Evolutionary conservation across 2,113 vertebrate species (phyloP).

Genomic region (Rhabdomys dilectus): DNA sequence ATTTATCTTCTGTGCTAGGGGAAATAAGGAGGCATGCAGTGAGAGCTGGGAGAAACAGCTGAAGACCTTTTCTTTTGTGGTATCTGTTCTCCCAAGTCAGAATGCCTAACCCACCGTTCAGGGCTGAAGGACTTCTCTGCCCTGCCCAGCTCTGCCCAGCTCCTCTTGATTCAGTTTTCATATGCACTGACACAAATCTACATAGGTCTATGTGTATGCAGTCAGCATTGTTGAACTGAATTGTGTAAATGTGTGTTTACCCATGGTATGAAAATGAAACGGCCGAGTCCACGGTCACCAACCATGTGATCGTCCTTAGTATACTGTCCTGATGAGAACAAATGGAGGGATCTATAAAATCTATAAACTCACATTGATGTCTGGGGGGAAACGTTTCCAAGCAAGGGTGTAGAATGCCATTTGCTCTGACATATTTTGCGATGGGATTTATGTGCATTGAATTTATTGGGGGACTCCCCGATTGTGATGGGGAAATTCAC

Average conservation of each 20-base stretch:
- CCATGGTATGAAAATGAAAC: background rate
- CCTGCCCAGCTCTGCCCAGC: background rate
- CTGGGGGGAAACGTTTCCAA: constrained; percentile 48
- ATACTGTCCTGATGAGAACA: constrained; percentile 35
- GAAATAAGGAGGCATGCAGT: background rate
- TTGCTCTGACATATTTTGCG: constrained; percentile 36
- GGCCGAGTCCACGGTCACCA: background rate
- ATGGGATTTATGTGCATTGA: background rate
- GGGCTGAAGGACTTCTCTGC: background rate
- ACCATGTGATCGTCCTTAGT: background rate
- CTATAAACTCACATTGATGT: constrained; percentile 52
- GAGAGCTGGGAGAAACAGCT: constrained; percentile 35
- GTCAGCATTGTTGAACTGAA: constrained; percentile 62
- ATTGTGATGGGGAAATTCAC: background rate
- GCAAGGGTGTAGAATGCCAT: constrained; percentile 44
- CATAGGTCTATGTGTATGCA: constrained; percentile 44
- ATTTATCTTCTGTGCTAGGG: constrained; percentile 31
- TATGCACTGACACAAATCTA: constrained; percentile 62
- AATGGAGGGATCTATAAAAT: constrained; percentile 13
- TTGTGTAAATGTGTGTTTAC: constrained; percentile 62
- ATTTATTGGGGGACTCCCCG: background rate
- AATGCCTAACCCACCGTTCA: background rate
- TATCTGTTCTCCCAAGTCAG: constrained; percentile 65
- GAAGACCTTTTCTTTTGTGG: background rate
- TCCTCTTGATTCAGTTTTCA: constrained; percentile 27